Base-by-base conservation (phyloP, 2,113 vertebrate species). In the Tichodroma muraria region DNA sequence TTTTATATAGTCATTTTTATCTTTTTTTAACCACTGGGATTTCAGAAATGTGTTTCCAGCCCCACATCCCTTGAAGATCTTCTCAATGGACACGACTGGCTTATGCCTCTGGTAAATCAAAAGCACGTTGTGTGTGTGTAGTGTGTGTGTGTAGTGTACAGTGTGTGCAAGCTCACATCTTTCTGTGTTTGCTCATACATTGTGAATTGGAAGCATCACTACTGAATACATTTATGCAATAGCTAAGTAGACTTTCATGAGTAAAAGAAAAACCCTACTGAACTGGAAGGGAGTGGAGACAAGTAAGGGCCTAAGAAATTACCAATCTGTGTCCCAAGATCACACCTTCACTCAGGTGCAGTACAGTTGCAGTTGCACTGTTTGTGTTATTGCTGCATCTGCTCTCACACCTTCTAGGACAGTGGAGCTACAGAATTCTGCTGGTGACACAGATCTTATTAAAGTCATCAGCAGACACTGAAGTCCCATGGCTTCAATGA, bases 231-330 rank as follows among this genome's bases (percentile, higher is more conserved):
- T 86, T 89, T 89, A 93, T 65, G 86, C 80, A 89, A 95, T 76
- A 97, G 96, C 87, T 96, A 95, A 97, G 94, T 95, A 96, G 72
- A 93, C 87, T 88, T 87, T 94, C 79, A 45, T 84, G 92, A 97
- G 66, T 87, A 80, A 85, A 88, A 93, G 27, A 59, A 92, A 87
- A 96, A 78, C 13, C 47, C 61, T 91, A 97, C 63, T 88, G 87
- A 97, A 96, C 94, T 94, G 92, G 94, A 97, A 96, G 97, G 95
- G 77, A 95, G 81, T 94, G 88, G 96, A 97, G 75, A 96, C 94
- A 95, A 96, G 93, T n/a, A 84, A 6, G 42, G 92, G 93, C 83
- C 72, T 88, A 86, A 83, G 53, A 88, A 77, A 84, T 64, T 88
- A 61, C 66, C 90, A 80, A 80, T 96, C 95, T 56, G 38, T 86